These are phyloP conservation scores for Drosophila putrida DNA, from an alignment of 2,888 invertebrate species.

Conservation along the genomic window DNA sequence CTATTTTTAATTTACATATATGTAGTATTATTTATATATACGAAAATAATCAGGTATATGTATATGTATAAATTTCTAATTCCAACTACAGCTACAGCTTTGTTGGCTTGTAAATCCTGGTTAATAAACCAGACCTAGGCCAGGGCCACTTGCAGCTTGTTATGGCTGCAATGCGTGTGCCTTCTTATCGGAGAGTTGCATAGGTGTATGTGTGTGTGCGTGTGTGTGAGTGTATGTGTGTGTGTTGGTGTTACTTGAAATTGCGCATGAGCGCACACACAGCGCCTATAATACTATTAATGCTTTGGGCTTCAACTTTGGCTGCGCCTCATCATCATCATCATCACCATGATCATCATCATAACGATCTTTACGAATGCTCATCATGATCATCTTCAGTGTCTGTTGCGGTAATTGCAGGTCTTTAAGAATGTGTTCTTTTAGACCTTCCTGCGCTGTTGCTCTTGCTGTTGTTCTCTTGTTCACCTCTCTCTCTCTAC, in stretches of 20 bases:
- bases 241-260: slow-evolving; percentile 57
- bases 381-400: slow-evolving; percentile 31
- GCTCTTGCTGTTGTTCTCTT: slow-evolving; percentile 15
- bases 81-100: not conserved
- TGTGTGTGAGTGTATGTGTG: slow-evolving; percentile 36
- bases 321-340: slow-evolving; percentile 38
- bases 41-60: not conserved
- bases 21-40: too few species aligned
- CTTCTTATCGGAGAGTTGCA: slow-evolving; percentile 12
- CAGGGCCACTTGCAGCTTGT: slow-evolving; percentile 49
- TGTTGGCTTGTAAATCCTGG: slow-evolving; percentile 18
- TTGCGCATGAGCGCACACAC: slow-evolving; percentile 63
- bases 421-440: slow-evolving; percentile 78
- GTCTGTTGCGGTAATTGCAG: slow-evolving; percentile 74
- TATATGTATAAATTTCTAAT: not conserved
- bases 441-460: slow-evolving; percentile 40
- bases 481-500: not conserved
- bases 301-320: slow-evolving; percentile 54
- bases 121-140: slow-evolving; percentile 59
- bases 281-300: slow-evolving; percentile 26
- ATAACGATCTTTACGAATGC: slow-evolving; percentile 3
- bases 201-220: slow-evolving; percentile 18
- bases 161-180: slow-evolving; percentile 27
- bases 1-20: too few species aligned
- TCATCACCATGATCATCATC: too few species aligned